phyloP scores from a whole-genome alignment of 1,140 invertebrate species.

The Caenorhabditis tropicalis region DNA sequence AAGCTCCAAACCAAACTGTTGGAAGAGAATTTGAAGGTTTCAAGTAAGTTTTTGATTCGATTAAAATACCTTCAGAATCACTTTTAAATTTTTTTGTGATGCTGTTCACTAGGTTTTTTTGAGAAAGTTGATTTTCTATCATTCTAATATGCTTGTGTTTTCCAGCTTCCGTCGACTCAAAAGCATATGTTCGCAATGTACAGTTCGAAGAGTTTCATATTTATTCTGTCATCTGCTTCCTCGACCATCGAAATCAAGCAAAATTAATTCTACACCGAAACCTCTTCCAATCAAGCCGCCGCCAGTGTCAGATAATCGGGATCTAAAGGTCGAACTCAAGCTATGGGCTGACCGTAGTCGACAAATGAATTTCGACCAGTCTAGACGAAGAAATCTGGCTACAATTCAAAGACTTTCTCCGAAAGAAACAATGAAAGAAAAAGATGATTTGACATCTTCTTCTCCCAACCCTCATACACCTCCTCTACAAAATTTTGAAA shows the following conservation, averaged over 20 bases:
- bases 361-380: not conserved
- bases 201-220: not conserved
- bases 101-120: not conserved
- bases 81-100: no score
- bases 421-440: not conserved
- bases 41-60: not conserved
- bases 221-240: not conserved
- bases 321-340: not conserved
- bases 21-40: not conserved
- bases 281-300: not conserved
- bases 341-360: constrained; percentile 6
- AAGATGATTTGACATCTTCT: not conserved
- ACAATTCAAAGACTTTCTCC: not conserved
- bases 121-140: not conserved
- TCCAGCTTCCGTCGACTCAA: not conserved
- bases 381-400: constrained; percentile 22
- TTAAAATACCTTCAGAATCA: no score
- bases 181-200: not conserved
- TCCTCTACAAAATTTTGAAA: not conserved
- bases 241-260: not conserved
- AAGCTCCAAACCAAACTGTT: not conserved
- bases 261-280: not conserved
- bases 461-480: not conserved
- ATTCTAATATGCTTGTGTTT: not conserved
- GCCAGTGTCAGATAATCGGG: not conserved